Evolutionary conservation across 2,113 vertebrate species (phyloP).

Genomic region (Muscicapa adusta): DNA sequence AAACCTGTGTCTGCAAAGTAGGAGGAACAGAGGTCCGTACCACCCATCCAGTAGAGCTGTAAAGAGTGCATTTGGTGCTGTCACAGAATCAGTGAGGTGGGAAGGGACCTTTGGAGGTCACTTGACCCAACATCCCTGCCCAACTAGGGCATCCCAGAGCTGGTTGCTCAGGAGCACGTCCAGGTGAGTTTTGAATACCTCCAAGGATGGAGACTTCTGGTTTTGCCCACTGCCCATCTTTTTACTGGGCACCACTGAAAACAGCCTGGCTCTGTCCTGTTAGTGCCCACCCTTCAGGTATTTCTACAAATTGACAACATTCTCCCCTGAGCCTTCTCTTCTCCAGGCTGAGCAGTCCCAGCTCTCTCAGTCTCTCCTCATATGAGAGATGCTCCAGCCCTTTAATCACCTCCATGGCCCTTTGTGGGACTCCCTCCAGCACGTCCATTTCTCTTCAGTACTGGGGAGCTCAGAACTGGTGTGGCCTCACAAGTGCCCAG

Average conservation of each 20-base stretch:
- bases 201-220: background rate
- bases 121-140: background rate
- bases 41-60: background rate
- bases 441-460: background rate
- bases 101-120: background rate
- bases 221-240: background rate
- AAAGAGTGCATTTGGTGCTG: background rate
- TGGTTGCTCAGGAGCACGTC: accelerated
- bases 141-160: background rate
- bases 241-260: background rate
- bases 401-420: no score
- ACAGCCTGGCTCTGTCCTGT: background rate
- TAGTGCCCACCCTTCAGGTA: background rate
- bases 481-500: background rate
- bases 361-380: background rate
- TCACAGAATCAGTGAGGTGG: background rate
- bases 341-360: background rate
- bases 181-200: background rate
- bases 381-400: background rate
- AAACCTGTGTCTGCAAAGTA: background rate
- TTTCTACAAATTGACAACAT: background rate
- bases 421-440: background rate
- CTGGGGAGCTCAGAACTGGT: background rate
- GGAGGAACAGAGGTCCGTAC: background rate
- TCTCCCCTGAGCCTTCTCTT: background rate